Percentiles rank a stretch among this genome's conserved stretches.
Evolutionary conservation across 2,797 vertebrate genomes (phyloP).

Genomic region (Salmo trutta): DNA sequence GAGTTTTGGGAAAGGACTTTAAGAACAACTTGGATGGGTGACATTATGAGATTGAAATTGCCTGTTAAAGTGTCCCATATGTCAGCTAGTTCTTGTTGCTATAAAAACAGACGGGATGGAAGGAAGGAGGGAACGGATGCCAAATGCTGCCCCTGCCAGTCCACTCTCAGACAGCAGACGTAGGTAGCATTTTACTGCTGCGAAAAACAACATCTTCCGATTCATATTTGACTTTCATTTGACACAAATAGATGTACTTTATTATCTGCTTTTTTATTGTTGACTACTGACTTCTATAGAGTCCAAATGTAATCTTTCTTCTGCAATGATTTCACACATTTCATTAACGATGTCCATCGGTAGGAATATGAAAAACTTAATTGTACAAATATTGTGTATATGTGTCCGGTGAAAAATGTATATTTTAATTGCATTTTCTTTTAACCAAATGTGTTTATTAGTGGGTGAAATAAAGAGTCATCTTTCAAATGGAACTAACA

Average conservation of each 20-base stretch:
- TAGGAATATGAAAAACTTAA: constrained; percentile 13
- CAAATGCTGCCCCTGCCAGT: constrained; percentile 9
- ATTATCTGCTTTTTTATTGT: neutral
- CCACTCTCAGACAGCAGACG: neutral
- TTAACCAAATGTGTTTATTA: constrained; percentile 76
- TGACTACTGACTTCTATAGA: neutral
- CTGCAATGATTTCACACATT: constrained; percentile 6
- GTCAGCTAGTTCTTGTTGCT: constrained; percentile 29
- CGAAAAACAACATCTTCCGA: neutral
- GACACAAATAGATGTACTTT: neutral
- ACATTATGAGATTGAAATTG: constrained; percentile 35
- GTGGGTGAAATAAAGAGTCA: constrained; percentile 88
- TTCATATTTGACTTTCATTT: constrained; percentile 9
- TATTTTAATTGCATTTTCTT: constrained; percentile 67
- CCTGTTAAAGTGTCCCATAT: constrained; percentile 36
- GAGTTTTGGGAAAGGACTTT: constrained; percentile 20
- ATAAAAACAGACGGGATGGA: constrained; percentile 13
- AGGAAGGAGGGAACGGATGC: neutral
- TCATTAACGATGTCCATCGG: constrained; percentile 15
- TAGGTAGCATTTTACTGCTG: neutral
- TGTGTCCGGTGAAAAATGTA: constrained; percentile 82
- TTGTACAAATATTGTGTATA: constrained; percentile 5
- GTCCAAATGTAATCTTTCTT: neutral
- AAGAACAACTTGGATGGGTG: constrained; percentile 25
- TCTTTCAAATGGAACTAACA: constrained; percentile 91